Base-by-base conservation (phyloP, 2,888 invertebrate species). In the Tineola bisselliella region DNA sequence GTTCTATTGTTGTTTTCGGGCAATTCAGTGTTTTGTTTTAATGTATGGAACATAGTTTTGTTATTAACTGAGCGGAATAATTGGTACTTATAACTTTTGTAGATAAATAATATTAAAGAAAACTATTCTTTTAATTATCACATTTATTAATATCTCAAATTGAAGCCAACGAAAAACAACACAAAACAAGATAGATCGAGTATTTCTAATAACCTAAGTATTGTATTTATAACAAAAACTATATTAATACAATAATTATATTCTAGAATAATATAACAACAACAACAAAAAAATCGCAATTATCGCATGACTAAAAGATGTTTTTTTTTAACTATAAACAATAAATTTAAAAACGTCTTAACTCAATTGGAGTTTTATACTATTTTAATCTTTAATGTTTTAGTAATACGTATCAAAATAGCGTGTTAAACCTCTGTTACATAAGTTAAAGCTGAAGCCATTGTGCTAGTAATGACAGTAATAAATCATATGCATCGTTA, bases 401-500 rank as follows among this genome's bases (percentile, higher is more conserved):
- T 58, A 2, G 0, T 0, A 0, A 0, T 69, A 75, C 63, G 63
- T 62, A 59, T 63, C 31, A 64, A 59, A 65, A 64, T 66, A 0
- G 59, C 15, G 31, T 57, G 61, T 33, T 15, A 58, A 25, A 12
- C 2, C 15, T 48, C 8, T 13, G 48, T 18, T 48, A n/a, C n/a
- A 48, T 48, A 48, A 2, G 18, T 48, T 10, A 18, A 17, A 2
- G 17, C 15, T 10, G 17, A n/a, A 13, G 48, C 48, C 13, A 48
- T 48, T 48, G 15, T 18, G 15, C 12, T 68, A 72, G 73, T 83
- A 86, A 87, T 86, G 87, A 84, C 79, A 83, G 84, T 84, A 84
- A 87, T 87, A 86, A 84, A 87, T 87, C 87, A 87, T 84, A 86
- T 73, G 84, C 83, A 79, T 87, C 87, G 84, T 87, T 87, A 87